phyloP scores from a whole-genome alignment of 1,140 invertebrate genomes.

The Colletes latitarsis region DNA sequence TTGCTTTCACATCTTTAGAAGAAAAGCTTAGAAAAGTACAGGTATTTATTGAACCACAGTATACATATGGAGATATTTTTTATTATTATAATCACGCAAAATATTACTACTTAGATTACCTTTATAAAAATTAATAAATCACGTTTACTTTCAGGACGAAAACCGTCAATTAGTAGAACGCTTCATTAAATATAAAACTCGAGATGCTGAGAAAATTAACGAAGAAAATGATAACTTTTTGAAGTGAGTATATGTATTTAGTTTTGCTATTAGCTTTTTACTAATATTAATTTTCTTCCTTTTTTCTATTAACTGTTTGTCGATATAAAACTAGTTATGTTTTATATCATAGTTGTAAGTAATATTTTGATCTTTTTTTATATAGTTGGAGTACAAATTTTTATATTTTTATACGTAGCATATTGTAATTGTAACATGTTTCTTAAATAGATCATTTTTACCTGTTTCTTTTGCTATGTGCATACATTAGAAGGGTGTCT shows the following conservation, averaged over 20 bases:
- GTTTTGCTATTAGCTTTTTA: not conserved
- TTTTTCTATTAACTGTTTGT: not conserved
- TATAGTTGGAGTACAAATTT: not conserved
- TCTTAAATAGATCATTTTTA: not conserved
- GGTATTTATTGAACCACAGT: constrained; percentile 79
- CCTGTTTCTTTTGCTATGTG: not conserved
- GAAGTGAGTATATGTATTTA: constrained; percentile 84
- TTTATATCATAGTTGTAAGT: not conserved
- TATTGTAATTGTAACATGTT: not conserved
- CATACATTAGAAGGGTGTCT: not conserved
- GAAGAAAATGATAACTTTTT: constrained; percentile 96
- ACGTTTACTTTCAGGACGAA: constrained; percentile 87
- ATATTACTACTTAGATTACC: constrained; percentile 9
- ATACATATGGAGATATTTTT: not conserved
- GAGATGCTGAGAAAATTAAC: constrained; percentile 96
- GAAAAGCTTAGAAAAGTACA: constrained; percentile 93
- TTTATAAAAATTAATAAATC: not conserved
- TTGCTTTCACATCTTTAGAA: constrained; percentile 94
- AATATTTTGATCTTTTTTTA: not conserved
- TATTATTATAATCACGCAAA: not conserved
- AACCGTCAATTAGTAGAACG: constrained; percentile 93
- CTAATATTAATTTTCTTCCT: not conserved
- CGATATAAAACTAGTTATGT: not conserved
- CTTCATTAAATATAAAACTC: constrained; percentile 94
- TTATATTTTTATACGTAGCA: not conserved